These are phyloP conservation scores for Streptopelia turtur DNA, from an alignment of 2,797 vertebrate species.

Conservation along the genomic window DNA sequence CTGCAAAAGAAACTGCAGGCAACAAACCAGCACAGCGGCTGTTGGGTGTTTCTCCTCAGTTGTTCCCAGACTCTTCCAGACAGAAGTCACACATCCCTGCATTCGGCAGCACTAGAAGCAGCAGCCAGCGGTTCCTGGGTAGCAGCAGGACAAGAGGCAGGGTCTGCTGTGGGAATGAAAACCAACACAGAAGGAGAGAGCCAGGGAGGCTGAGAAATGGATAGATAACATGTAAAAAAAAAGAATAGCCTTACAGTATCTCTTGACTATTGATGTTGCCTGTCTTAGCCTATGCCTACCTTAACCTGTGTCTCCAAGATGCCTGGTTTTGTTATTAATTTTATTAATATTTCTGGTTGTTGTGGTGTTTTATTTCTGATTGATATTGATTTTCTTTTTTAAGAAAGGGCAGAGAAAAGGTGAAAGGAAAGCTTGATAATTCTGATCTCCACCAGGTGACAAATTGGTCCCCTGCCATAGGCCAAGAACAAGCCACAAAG, in stretches of 20 bases:
- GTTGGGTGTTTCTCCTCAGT: background rate
- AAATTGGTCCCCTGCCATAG: background rate
- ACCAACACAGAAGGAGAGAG: rapidly evolving
- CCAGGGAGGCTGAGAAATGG: background rate
- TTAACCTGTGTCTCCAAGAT: background rate
- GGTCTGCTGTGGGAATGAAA: background rate
- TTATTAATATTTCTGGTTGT: background rate
- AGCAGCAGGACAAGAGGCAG: background rate
- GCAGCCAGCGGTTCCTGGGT: background rate
- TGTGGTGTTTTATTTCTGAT: background rate
- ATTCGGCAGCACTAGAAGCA: background rate
- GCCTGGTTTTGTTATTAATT: background rate
- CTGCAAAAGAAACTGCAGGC: background rate
- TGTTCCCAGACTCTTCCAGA: background rate
- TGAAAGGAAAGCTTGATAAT: background rate
- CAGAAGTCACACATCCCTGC: background rate
- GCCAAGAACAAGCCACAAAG: background rate
- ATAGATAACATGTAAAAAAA: background rate
- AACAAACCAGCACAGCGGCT: background rate
- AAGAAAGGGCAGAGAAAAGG: background rate
- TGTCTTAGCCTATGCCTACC: background rate
- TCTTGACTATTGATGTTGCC: background rate
- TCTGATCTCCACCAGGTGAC: background rate
- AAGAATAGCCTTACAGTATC: background rate
- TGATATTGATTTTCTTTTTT: background rate